Evolutionary conservation across 1,140 invertebrate species (phyloP).

Genomic region (Conus betulinus): DNA sequence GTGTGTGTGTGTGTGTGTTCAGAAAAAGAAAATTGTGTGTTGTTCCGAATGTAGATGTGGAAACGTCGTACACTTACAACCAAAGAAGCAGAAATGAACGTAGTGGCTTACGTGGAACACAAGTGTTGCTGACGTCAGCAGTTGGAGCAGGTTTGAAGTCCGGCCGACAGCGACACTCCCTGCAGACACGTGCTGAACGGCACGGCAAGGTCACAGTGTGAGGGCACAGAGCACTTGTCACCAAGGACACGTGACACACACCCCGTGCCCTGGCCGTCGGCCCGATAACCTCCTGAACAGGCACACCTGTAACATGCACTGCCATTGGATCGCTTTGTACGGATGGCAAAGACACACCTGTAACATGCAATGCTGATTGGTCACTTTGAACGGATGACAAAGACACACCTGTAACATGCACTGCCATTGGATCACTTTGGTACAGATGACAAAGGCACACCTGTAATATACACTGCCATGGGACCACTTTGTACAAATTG

Average conservation of each 20-base stretch:
- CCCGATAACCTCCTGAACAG: slow-evolving; percentile 29
- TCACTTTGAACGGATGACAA: too few species aligned
- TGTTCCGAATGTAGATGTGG: too few species aligned
- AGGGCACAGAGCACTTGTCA: slow-evolving; percentile 16
- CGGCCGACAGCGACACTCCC: slow-evolving; percentile 39
- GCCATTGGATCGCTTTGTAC: too few species aligned
- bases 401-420: too few species aligned
- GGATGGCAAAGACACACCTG: slow-evolving; percentile 21
- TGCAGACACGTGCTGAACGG: slow-evolving; percentile 37
- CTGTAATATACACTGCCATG: slow-evolving; percentile 11
- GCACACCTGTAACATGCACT: slow-evolving; percentile 31
- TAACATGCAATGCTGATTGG: background rate
- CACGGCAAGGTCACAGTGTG: slow-evolving; percentile 42
- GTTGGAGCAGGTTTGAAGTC: slow-evolving; percentile 8
- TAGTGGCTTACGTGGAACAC: background rate
- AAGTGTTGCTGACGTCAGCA: background rate
- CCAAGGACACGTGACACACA: slow-evolving; percentile 9
- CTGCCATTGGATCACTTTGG: too few species aligned
- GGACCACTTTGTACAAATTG: too few species aligned
- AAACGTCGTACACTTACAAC: too few species aligned
- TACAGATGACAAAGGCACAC: background rate
- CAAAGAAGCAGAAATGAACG: too few species aligned
- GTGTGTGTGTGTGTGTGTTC: too few species aligned
- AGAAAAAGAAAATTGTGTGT: too few species aligned
- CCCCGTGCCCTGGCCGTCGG: background rate